Conservation (phyloP, 1,140 invertebrate species). For the Drosophila biarmipes region DNA sequence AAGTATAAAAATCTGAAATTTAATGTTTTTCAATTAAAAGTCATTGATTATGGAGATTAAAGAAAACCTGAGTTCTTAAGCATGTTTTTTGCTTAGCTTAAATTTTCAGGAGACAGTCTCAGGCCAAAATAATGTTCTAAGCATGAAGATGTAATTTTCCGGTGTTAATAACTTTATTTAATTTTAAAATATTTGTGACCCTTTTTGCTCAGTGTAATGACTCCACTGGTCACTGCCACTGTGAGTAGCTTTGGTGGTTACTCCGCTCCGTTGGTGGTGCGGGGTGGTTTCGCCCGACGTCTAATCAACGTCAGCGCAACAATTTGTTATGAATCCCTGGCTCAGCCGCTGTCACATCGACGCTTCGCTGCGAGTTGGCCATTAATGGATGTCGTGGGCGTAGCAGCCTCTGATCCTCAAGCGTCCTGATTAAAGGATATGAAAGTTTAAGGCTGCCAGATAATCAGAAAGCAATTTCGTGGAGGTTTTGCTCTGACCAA, state of each 20-base stretch:
- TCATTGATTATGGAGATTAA: no score
- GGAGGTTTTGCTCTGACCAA: neutral
- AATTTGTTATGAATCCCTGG: slow-evolving; percentile 73
- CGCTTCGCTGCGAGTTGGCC: slow-evolving; percentile 38
- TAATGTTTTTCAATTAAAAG: no score
- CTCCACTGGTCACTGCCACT: slow-evolving; percentile 37
- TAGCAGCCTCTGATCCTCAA: slow-evolving; percentile 12
- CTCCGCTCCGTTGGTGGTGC: neutral
- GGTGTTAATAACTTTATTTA: no score
- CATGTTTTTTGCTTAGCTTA: no score
- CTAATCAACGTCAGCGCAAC: slow-evolving; percentile 75
- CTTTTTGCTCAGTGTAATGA: slow-evolving; percentile 7
- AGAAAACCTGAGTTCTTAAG: no score
- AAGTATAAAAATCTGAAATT: no score
- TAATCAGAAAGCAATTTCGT: slow-evolving; percentile 22
- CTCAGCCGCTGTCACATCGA: slow-evolving; percentile 44
- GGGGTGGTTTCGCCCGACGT: slow-evolving; percentile 23
- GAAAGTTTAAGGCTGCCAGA: slow-evolving; percentile 23
- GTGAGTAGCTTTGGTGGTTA: slow-evolving; percentile 47
- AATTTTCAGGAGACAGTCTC: no score
- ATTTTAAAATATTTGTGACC: neutral
- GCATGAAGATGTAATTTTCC: no score
- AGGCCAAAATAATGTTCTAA: no score
- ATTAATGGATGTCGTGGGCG: slow-evolving; percentile 75
- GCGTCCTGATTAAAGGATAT: slow-evolving; percentile 6